Conservation (phyloP, 2,797 vertebrate genomes). For the Channa striata region DNA sequence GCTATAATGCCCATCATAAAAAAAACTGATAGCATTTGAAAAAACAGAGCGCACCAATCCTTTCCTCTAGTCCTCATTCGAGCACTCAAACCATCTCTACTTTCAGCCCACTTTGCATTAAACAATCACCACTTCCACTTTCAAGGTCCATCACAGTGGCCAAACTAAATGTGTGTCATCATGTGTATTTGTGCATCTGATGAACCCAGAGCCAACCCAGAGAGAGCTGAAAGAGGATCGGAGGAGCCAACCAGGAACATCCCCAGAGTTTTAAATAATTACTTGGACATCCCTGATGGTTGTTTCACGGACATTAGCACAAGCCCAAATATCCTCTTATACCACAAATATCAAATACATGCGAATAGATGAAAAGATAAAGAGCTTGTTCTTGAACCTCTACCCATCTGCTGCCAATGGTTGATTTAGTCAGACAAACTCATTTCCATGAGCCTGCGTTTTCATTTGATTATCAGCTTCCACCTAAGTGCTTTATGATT, state of each 20-base stretch:
- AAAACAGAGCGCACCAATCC: not conserved
- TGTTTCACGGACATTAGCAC: slow-evolving; percentile 35
- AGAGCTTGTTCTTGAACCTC: slow-evolving; percentile 25
- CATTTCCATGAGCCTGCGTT: slow-evolving; percentile 46
- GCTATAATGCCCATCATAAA: slow-evolving; percentile 7
- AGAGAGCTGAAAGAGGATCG: slow-evolving; percentile 61
- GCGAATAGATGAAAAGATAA: slow-evolving; percentile 49
- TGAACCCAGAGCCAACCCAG: slow-evolving; percentile 33
- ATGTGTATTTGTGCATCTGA: slow-evolving; percentile 39
- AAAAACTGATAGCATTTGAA: slow-evolving; percentile 1
- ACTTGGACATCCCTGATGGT: slow-evolving; percentile 27
- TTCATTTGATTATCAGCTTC: slow-evolving; percentile 68
- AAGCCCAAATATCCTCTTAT: slow-evolving; percentile 33
- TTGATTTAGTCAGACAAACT: slow-evolving; percentile 60
- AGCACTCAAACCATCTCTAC: slow-evolving; percentile 3
- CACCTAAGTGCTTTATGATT: slow-evolving; percentile 70
- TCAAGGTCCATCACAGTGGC: slow-evolving; percentile 5
- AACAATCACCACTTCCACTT: slow-evolving; percentile 19
- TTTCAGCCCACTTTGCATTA: slow-evolving; percentile 8
- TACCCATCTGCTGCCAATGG: slow-evolving; percentile 41
- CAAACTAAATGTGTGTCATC: slow-evolving; percentile 41
- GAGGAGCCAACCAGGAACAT: slow-evolving; percentile 54
- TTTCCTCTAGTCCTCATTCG: not conserved
- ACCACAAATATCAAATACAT: slow-evolving; percentile 19
- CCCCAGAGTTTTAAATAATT: slow-evolving; percentile 61